Base-by-base conservation (phyloP, 1,140 invertebrate genomes). In the Galendromus occidentalis region DNA sequence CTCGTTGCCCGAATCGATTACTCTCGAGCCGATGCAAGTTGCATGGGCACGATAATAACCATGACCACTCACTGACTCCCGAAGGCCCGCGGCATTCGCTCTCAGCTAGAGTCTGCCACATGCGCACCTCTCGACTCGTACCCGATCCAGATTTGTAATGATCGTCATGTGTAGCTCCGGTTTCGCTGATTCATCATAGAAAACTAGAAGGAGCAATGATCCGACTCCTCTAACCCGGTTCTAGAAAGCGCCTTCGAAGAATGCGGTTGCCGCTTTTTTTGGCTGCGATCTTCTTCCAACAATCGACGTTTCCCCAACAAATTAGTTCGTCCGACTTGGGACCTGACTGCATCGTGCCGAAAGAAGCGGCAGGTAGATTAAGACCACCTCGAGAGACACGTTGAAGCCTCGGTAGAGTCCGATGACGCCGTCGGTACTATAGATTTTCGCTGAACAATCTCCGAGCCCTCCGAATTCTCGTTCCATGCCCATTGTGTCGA, bases 261-360 rank as follows among this genome's bases (percentile, higher is more conserved):
- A 73, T 51, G 78, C 77, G 75, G 78, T 78, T 20, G 71, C n/a
- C 72, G 20, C 80, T 80, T 70, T 82, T 80, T 47, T 78, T 76
- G 68, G 76, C 77, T 65, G 80, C 67, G 71, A 81, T 80, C 72
- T 79, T 74, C 44, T 73, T 25, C 30, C 76, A 74, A 69, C 80
- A 81, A 67, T 81, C 79, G 30, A 76, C 70, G 65, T 79, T 79
- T 67, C 79, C 78, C 72, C 78, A 80, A 75, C 81, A 81, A 66
- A 81, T 76, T 68, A 81, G 77, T 44, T 77, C 77, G 67, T 79
- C 76, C 68, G 78, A 75, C 47, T 39, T 39, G 2, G 42, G 12
- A 30, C 80, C 80, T 64, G 78, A 79, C 63, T 79, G 79, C 80
- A 82, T 81, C 80, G 77, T 76, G 75, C 75, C 75, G 66, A 77